Conservation (phyloP, 2,113 vertebrate genomes). For the Equus przewalskii region DNA sequence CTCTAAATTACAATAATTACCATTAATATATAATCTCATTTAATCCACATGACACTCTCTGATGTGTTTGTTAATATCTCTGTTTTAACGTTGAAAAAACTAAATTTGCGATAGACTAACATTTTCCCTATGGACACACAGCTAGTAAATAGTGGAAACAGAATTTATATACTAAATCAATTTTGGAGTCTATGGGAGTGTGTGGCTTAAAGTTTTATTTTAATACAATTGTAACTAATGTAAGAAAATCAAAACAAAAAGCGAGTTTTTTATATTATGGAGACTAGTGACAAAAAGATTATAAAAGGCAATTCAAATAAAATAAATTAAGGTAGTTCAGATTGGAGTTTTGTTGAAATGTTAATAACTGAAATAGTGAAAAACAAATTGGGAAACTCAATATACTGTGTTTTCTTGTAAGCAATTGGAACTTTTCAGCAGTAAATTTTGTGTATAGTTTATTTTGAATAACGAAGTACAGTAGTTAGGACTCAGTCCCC, state of each 20-base stretch:
- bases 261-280: neutral
- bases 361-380: neutral
- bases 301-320: neutral
- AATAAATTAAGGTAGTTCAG: neutral
- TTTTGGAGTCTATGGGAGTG: neutral
- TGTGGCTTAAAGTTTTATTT: neutral
- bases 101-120: neutral
- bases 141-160: neutral
- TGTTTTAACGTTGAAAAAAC: neutral
- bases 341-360: neutral
- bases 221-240: neutral
- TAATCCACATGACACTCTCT: neutral
- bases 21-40: neutral
- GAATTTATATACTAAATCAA: neutral
- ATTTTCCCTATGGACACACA: neutral
- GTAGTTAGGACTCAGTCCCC: neutral
- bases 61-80: neutral
- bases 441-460: neutral
- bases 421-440: neutral
- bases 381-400: neutral
- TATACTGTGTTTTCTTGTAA: neutral
- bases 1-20: neutral
- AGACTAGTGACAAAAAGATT: neutral
- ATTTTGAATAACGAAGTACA: neutral
- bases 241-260: neutral